Percentiles rank a stretch among this genome's conserved stretches.
phyloP scores from a whole-genome alignment of 2,797 vertebrate species.

The Epinephelus malabaricus region DNA sequence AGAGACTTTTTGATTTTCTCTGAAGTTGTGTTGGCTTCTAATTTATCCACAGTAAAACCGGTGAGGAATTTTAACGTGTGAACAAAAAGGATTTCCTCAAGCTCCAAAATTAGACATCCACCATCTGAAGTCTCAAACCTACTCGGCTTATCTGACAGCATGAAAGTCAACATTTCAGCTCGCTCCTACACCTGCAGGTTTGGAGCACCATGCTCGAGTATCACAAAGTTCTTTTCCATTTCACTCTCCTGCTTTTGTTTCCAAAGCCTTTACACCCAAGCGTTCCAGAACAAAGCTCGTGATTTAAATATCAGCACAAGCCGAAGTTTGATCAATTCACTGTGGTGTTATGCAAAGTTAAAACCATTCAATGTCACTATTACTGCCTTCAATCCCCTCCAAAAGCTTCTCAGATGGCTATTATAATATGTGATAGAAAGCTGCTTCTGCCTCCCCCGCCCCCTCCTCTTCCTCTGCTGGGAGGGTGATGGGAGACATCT shows the following conservation, averaged over 20 bases:
- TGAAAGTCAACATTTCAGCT: conserved; percentile 21
- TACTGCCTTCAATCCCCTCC: conserved; percentile 39
- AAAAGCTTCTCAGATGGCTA: conserved; percentile 31
- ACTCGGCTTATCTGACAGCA: conserved; percentile 7
- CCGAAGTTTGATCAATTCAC: conserved; percentile 41
- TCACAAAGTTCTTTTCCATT: conserved; percentile 22
- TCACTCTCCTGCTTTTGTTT: conserved; percentile 50
- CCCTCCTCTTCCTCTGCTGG: conserved; percentile 53
- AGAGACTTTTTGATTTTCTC: conserved; percentile 1
- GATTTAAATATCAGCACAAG: conserved; percentile 29
- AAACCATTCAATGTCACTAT: conserved; percentile 42
- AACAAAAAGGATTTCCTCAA: conserved; percentile 15
- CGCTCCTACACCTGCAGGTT: conserved; percentile 16
- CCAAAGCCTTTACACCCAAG: conserved; percentile 32
- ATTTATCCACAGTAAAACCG: conserved; percentile 12
- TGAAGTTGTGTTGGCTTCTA: not conserved
- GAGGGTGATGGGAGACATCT: conserved; percentile 59
- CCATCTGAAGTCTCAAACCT: conserved; percentile 17
- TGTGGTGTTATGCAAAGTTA: conserved; percentile 30
- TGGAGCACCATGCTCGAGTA: not conserved
- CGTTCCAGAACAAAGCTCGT: conserved; percentile 46
- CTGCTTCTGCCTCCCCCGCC: conserved; percentile 19
- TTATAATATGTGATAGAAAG: conserved; percentile 54
- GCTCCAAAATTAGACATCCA: conserved; percentile 45
- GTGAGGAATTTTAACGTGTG: not conserved